Evolutionary conservation across 1,140 invertebrate genomes (phyloP).

Genomic region (Drosophila orena): DNA sequence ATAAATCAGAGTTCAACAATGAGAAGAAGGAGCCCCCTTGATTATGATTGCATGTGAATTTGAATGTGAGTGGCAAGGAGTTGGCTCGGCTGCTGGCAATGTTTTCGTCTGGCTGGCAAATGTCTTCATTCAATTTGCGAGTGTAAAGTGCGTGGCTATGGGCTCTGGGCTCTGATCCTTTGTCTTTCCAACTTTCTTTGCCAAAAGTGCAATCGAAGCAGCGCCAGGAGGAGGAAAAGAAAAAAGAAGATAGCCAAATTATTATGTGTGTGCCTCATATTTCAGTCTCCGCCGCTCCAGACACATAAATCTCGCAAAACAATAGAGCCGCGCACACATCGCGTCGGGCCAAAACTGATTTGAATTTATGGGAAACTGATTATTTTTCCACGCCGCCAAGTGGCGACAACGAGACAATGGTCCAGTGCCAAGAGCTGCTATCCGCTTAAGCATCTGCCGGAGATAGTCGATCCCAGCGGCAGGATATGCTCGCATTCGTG

Average conservation of each 20-base stretch:
- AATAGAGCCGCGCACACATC: constrained; percentile 39
- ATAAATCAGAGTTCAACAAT: constrained; percentile 69
- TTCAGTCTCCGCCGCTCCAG: constrained; percentile 58
- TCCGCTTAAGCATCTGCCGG: constrained; percentile 27
- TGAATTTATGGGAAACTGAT: constrained; percentile 84
- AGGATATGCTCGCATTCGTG: background rate
- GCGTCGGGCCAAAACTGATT: constrained; percentile 53
- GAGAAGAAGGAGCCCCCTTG: constrained; percentile 21
- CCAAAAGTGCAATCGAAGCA: constrained; percentile 65
- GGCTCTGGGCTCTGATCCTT: background rate
- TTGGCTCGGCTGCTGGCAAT: constrained; percentile 2
- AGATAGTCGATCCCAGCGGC: constrained; percentile 34
- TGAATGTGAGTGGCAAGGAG: background rate
- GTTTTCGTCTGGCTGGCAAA: constrained; percentile 43
- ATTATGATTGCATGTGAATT: constrained; percentile 59
- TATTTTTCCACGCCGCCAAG: constrained; percentile 55
- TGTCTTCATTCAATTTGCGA: constrained; percentile 36
- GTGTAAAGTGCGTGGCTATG: constrained; percentile 44
- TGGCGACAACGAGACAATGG: constrained; percentile 52
- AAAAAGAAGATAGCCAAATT: constrained; percentile 39
- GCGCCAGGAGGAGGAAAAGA: background rate
- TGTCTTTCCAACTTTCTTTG: constrained; percentile 62
- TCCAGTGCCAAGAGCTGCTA: constrained; percentile 46
- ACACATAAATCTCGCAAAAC: constrained; percentile 76
- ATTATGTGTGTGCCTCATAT: constrained; percentile 70